Percentiles rank a stretch among this genome's conserved stretches.
These are phyloP conservation scores for Melanostigma gelatinosum DNA, from an alignment of 2,113 vertebrate genomes.

Conservation along the genomic window DNA sequence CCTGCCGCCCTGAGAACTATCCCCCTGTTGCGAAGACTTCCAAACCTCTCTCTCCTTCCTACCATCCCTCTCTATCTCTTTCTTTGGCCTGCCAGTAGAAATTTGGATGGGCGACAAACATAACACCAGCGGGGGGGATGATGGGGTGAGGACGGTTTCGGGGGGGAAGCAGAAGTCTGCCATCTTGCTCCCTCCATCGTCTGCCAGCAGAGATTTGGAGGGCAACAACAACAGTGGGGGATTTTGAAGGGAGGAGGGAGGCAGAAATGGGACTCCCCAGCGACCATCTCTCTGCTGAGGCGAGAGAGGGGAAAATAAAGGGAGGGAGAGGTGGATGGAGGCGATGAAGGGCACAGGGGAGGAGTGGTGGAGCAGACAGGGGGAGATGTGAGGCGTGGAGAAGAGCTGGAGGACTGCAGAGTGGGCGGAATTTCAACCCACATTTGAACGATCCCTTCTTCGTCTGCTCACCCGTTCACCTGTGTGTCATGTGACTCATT, in stretches of 20 bases:
- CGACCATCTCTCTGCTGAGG: constrained; percentile 48
- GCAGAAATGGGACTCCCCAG: constrained; percentile 55
- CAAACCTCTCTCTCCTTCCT: constrained; percentile 30
- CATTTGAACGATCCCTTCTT: background rate
- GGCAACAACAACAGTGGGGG: constrained; percentile 55
- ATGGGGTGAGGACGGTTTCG: constrained; percentile 19
- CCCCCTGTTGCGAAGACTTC: constrained; percentile 39
- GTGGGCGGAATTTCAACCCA: constrained; percentile 26
- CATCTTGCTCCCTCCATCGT: constrained; percentile 30
- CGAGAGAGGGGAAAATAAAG: constrained; percentile 4
- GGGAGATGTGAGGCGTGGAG: constrained; percentile 14
- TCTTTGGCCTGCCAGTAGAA: constrained; percentile 31
- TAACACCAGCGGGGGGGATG: constrained; percentile 51
- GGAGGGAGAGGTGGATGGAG: constrained; percentile 25
- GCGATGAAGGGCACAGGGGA: constrained; percentile 40
- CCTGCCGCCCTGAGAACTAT: constrained; percentile 66
- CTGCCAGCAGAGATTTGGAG: constrained; percentile 61
- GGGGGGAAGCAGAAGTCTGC: constrained; percentile 35
- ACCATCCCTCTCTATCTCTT: constrained; percentile 11
- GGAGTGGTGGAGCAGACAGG: constrained; percentile 38
- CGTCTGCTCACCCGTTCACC: background rate
- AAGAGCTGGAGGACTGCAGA: background rate
- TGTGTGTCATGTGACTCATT: constrained; percentile 34
- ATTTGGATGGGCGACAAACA: constrained; percentile 57
- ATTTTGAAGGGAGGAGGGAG: constrained; percentile 29